Percentiles rank a stretch among this genome's conserved stretches.
phyloP scores from a whole-genome alignment of 1,140 invertebrate genomes.

The Metaphire vulgaris region DNA sequence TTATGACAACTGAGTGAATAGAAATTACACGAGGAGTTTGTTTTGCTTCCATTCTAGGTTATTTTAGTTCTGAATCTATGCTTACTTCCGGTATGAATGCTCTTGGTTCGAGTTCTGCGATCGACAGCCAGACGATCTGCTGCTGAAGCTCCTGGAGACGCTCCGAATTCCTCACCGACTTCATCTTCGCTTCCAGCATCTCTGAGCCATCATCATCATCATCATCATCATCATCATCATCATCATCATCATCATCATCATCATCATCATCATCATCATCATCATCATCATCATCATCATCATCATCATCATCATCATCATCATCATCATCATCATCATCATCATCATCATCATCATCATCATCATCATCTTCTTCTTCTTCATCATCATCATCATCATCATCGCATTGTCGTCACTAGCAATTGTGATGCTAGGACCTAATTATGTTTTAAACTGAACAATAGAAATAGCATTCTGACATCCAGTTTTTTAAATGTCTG shows the following conservation, averaged over 20 bases:
- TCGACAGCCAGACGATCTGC: constrained; percentile 63
- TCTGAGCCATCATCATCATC: too few relatives aligned
- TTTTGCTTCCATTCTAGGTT: too few relatives aligned
- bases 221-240: too few relatives aligned
- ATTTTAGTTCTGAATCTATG: too few relatives aligned
- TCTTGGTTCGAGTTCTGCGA: constrained; percentile 62
- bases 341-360: constrained; percentile 3
- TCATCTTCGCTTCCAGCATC: constrained; percentile 65
- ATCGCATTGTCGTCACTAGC: too few relatives aligned
- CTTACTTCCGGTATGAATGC: constrained; percentile 61
- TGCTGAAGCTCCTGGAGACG: constrained; percentile 63
- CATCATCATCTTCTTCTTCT: neutral
- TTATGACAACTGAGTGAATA: too few relatives aligned
- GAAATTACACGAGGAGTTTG: too few relatives aligned
- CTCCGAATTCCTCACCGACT: constrained; percentile 68
- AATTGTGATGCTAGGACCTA: too few relatives aligned
- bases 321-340: constrained; percentile 6
- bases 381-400: neutral
- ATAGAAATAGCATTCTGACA: too few relatives aligned
- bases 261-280: constrained; percentile 21
- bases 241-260: constrained; percentile 15
- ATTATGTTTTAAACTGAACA: too few relatives aligned
- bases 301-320: constrained; percentile 52
- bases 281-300: constrained; percentile 16
- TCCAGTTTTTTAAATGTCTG: too few relatives aligned